These are phyloP conservation scores for Grapholita molesta DNA, from an alignment of 1,140 invertebrate genomes.

Conservation along the genomic window DNA sequence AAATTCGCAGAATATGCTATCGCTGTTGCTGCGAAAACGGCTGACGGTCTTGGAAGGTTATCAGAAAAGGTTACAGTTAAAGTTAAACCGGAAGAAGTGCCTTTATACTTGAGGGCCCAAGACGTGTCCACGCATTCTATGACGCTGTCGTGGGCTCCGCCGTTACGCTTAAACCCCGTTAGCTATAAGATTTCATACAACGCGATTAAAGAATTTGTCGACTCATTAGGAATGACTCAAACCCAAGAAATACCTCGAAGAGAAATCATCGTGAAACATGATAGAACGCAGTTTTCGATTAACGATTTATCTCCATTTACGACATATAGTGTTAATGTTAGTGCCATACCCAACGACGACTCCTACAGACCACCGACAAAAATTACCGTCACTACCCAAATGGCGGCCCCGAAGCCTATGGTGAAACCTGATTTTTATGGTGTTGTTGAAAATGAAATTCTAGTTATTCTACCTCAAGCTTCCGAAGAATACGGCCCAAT, in stretches of 20 bases:
- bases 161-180: conserved; percentile 92
- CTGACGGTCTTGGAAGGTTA: conserved; percentile 84
- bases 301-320: conserved; percentile 95
- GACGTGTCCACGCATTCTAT: conserved; percentile 94
- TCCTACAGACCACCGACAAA: conserved; percentile 93
- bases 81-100: conserved; percentile 95
- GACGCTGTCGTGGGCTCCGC: conserved; percentile 95
- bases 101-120: conserved; percentile 90
- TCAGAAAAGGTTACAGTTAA: conserved; percentile 91
- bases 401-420: conserved; percentile 97
- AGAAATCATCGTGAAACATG: conserved; percentile 85
- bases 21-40: conserved; percentile 91
- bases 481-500: conserved; percentile 99
- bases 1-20: conserved; percentile 95
- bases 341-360: conserved; percentile 90
- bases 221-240: conserved; percentile 95
- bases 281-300: conserved; percentile 85
- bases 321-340: conserved; percentile 96
- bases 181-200: conserved; percentile 96
- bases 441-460: conserved; percentile 92
- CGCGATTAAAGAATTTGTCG: conserved; percentile 96
- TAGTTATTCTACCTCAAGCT: conserved; percentile 94
- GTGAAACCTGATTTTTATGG: conserved; percentile 96
- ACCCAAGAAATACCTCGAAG: conserved; percentile 88
- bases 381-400: conserved; percentile 97